These are phyloP conservation scores for Pleuronectes platessa DNA, from an alignment of 2,113 vertebrate species.

Conservation along the genomic window DNA sequence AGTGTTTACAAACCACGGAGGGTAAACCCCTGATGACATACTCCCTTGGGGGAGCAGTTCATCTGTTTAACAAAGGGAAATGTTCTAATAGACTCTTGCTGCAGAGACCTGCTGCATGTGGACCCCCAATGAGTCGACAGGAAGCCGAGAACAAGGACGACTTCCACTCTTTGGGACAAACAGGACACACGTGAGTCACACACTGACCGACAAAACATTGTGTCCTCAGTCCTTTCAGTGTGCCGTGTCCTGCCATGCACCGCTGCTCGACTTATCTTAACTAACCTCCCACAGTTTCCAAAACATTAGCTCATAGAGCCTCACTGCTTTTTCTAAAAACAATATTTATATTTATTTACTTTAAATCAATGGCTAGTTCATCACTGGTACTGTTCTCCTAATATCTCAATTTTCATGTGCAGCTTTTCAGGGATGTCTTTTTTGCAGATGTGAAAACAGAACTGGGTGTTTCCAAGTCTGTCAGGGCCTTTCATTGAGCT, in stretches of 20 bases:
- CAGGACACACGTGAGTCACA: conserved; percentile 70
- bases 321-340: background rate
- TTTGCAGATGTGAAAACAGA: background rate
- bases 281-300: conserved; percentile 3
- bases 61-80: conserved; percentile 69
- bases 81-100: conserved; percentile 52
- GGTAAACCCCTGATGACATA: conserved; percentile 55
- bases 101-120: conserved; percentile 28
- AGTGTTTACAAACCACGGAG: conserved; percentile 66
- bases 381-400: background rate
- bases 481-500: background rate
- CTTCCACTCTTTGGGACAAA: conserved; percentile 70
- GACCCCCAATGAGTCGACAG: conserved; percentile 60
- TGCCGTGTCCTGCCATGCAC: background rate
- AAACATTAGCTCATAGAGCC: background rate
- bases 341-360: background rate
- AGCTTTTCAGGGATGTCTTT: conserved; percentile 5
- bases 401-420: background rate
- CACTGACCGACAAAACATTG: conserved; percentile 44
- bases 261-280: conserved; percentile 22
- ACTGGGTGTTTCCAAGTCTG: background rate
- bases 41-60: conserved; percentile 46
- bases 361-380: background rate
- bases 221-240: conserved; percentile 25
- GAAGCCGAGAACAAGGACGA: conserved; percentile 74